Evolutionary conservation across 2,888 invertebrate genomes (phyloP), one percentile per base, ranked within the genome.

Genomic region (Horisme vitalbata): DNA sequence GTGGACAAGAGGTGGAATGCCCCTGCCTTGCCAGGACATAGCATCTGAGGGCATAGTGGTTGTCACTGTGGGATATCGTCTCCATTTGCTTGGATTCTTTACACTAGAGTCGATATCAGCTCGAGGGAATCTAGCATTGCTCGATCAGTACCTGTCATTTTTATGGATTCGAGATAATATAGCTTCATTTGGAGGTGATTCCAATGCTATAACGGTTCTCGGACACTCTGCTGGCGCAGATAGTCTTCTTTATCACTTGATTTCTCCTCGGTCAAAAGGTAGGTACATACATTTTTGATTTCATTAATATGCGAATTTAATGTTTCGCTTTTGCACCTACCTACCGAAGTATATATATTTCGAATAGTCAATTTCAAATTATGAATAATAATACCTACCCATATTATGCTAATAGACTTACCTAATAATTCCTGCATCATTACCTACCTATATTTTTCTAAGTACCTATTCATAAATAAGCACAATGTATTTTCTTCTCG

Each of bases 71-170:
- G 92, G 92, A 58, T 95, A 94, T 74, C 91, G 95, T 18, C 90
- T 93, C 20, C 94, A 95, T 65, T 87, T 94, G 15, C 92, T 95
- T 56, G 93, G 93, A 3, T 94, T 94, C 81, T 91, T 94, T 52
- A 91, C 90, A 18, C 71, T 93, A 52, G 90, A 88, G 20, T 83
- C 85, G 4, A 59, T 77, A 27, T 84, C 89, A 55, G 92, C 93
- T 2, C 92, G 95, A 0, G 97, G 97, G 0, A 98, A 98, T 78
- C 92, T 96, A 48, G 97, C 97, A 0, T 79, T 98, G 36, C 92
- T 95, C 60, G 97, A 98, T 78, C 96, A 97, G 70, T 93, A 94
- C 63, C 82, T 96, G 75, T 96, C 95, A 0, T 80, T 98, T 44
- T 68, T 93, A 30, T 95, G 95, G 95, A 89, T 95, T 2, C 91